A percentile compares a stretch with the other conserved stretches of the same genome.
Evolutionary conservation across 2,888 invertebrate species (phyloP).

Genomic region (Oxystoma pomonae): DNA sequence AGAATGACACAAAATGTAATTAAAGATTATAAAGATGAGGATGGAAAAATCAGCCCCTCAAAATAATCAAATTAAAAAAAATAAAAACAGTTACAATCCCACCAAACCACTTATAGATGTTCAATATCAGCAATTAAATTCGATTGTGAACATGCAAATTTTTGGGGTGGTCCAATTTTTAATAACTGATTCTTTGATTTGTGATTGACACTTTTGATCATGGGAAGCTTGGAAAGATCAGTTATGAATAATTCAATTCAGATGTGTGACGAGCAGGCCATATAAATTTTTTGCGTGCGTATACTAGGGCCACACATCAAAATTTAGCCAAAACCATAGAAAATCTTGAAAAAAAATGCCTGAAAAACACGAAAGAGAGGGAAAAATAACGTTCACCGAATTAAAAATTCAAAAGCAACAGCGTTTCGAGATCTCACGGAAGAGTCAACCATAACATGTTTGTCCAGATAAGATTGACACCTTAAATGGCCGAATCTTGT

Average conservation of each 20-base stretch:
- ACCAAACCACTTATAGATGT: not conserved
- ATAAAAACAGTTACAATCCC: not conserved
- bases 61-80: too few relatives aligned
- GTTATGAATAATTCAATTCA: not conserved
- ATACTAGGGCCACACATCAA: not conserved
- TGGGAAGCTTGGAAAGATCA: not conserved
- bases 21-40: too few relatives aligned
- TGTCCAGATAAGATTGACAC: slow-evolving; percentile 33
- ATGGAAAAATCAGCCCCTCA: too few relatives aligned
- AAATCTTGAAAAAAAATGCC: not conserved
- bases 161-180: not conserved
- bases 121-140: not conserved
- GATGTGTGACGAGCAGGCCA: not conserved
- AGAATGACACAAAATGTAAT: too few relatives aligned
- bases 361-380: too few relatives aligned
- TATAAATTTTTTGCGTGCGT: not conserved
- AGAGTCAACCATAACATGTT: slow-evolving; percentile 32
- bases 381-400: not conserved
- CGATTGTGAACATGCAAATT: not conserved
- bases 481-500: slow-evolving; percentile 24
- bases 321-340: not conserved
- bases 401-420: not conserved
- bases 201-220: not conserved
- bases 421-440: not conserved
- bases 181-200: not conserved